A percentile compares a stretch with the other conserved stretches of the same genome.
Conservation (phyloP, 2,888 invertebrate genomes). For the Erebia palarica region DNA sequence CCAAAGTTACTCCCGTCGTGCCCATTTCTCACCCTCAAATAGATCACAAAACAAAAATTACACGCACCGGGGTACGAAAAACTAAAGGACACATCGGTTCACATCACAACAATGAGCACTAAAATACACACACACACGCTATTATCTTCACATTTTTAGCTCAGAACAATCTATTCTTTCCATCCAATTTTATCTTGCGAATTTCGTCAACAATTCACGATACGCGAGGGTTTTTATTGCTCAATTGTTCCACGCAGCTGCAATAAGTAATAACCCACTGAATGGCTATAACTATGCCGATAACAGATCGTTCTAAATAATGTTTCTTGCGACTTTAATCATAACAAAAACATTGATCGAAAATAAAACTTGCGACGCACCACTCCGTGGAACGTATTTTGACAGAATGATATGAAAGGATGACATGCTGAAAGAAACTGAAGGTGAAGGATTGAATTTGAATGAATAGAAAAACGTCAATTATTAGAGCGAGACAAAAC, state of each 20-base stretch:
- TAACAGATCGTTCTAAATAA: constrained; percentile 43
- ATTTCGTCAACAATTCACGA: constrained; percentile 41
- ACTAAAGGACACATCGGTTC: constrained; percentile 59
- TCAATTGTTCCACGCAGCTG: constrained; percentile 48
- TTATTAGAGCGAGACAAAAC: constrained; percentile 4
- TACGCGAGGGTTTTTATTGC: constrained; percentile 32
- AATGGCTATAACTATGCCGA: constrained; percentile 44
- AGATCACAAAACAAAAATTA: constrained; percentile 54
- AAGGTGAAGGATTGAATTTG: not conserved
- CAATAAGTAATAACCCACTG: constrained; percentile 53
- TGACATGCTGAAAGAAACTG: not conserved
- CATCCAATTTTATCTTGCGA: constrained; percentile 46
- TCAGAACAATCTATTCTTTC: constrained; percentile 39
- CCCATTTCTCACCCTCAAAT: constrained; percentile 58
- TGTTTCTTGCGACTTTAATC: constrained; percentile 54
- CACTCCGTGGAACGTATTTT: constrained; percentile 51
- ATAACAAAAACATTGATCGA: constrained; percentile 77
- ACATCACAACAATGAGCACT: constrained; percentile 49
- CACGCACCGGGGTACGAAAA: constrained; percentile 52
- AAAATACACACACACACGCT: constrained; percentile 34
- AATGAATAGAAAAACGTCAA: not conserved
- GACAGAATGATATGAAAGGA: constrained; percentile 53
- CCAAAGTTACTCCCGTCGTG: constrained; percentile 83
- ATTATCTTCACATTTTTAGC: constrained; percentile 40
- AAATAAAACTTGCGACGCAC: constrained; percentile 47